Evolutionary conservation across 2,113 vertebrate species (phyloP).

Genomic region (Etia nguti): DNA sequence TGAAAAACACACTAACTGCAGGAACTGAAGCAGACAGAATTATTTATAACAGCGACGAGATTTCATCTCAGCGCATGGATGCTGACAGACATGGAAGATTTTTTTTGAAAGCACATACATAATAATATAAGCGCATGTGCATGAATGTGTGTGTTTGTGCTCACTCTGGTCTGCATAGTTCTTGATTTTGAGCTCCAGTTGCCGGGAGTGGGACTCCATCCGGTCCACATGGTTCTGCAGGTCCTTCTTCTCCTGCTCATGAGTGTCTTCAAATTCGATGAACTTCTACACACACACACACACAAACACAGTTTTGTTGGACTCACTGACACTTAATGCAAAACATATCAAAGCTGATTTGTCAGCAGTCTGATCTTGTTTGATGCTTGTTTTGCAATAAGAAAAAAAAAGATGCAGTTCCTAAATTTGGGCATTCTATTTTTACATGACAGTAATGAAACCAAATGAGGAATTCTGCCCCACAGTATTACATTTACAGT

Average conservation of each 20-base stretch:
- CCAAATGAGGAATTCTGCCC: neutral
- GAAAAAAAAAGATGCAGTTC: neutral
- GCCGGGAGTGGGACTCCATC: slow-evolving; percentile 88
- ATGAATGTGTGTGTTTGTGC: slow-evolving; percentile 9
- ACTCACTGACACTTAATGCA: neutral
- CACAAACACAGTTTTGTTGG: neutral
- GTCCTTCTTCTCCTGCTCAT: slow-evolving; percentile 98
- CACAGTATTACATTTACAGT: neutral
- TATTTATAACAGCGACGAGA: neutral
- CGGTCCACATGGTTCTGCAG: slow-evolving; percentile 87
- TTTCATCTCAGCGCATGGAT: neutral
- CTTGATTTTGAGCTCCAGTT: slow-evolving; percentile 92
- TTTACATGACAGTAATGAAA: neutral
- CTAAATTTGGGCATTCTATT: neutral
- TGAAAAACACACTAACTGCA: neutral
- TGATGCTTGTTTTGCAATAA: neutral
- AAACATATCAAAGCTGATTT: neutral
- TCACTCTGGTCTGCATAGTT: slow-evolving; percentile 95
- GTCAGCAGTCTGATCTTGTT: neutral
- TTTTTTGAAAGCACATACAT: neutral
- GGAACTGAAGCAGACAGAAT: neutral
- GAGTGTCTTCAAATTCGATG: slow-evolving; percentile 96
- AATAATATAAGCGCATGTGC: neutral
- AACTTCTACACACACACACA: slow-evolving; percentile 79
- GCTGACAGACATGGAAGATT: neutral